Percentiles rank a stretch among this genome's conserved stretches.
phyloP scores from a whole-genome alignment of 2,113 vertebrate species.

The Tupaia tana region DNA sequence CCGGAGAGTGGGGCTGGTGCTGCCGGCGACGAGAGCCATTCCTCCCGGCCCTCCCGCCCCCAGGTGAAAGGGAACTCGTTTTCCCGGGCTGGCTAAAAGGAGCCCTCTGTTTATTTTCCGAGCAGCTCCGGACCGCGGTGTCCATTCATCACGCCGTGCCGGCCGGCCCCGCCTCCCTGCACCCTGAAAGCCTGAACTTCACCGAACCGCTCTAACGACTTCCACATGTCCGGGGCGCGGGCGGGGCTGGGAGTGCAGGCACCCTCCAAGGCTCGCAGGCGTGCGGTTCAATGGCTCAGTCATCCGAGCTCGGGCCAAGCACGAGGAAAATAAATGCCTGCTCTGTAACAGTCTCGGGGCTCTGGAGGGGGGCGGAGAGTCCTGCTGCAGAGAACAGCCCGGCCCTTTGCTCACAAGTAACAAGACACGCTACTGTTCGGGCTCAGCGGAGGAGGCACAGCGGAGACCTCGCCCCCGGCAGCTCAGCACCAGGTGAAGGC shows the following conservation, averaged over 20 bases:
- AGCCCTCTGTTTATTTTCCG: slow-evolving; percentile 77
- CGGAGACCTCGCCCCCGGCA: too few species aligned
- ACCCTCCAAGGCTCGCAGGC: slow-evolving; percentile 84
- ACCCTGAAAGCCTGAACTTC: slow-evolving; percentile 78
- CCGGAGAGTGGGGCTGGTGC: too few species aligned
- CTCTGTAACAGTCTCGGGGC: slow-evolving; percentile 77
- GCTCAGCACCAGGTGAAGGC: slow-evolving; percentile 43
- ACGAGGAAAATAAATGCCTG: slow-evolving; percentile 78
- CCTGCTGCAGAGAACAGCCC: slow-evolving; percentile 73
- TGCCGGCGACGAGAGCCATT: too few species aligned
- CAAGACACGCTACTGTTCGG: slow-evolving; percentile 68
- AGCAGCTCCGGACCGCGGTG: slow-evolving; percentile 50
- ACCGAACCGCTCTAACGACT: slow-evolving; percentile 84
- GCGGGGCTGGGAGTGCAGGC: slow-evolving; percentile 75
- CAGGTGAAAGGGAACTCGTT: background rate
- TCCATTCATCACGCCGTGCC: slow-evolving; percentile 73
- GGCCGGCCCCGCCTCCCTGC: background rate
- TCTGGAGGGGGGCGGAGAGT: slow-evolving; percentile 15
- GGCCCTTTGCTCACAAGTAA: slow-evolving; percentile 76
- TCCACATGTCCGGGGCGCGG: slow-evolving; percentile 81
- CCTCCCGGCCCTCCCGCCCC: background rate
- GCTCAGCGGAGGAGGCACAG: background rate
- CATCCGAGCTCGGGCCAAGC: slow-evolving; percentile 74
- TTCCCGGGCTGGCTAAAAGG: slow-evolving; percentile 70
- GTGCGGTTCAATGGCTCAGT: slow-evolving; percentile 85